Percentiles rank a stretch among this genome's conserved stretches.
These are phyloP conservation scores for Drosophila seclusa DNA, from an alignment of 2,888 invertebrate genomes.

Conservation along the genomic window DNA sequence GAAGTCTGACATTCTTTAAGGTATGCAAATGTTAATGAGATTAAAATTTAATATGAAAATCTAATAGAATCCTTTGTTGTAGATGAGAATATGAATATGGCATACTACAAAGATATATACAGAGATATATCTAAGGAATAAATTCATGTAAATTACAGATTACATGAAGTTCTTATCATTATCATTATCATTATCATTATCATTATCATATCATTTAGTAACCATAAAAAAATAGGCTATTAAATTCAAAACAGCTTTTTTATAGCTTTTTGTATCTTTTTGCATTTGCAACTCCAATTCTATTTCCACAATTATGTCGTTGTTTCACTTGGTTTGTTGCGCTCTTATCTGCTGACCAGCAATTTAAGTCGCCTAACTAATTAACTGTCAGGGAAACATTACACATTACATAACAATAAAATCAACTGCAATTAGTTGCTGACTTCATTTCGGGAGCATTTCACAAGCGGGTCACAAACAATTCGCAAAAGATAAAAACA, in stretches of 20 bases:
- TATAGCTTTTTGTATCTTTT: neutral
- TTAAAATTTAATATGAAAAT: neutral
- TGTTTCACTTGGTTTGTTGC: slow-evolving; percentile 15
- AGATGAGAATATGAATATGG: neutral
- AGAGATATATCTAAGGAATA: neutral
- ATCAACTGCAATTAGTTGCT: slow-evolving; percentile 55
- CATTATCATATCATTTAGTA: neutral
- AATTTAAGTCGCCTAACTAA: slow-evolving; percentile 30
- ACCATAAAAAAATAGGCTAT: neutral
- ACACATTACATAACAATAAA: slow-evolving; percentile 62
- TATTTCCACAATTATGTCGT: neutral
- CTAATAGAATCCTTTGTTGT: neutral
- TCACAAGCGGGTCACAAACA: slow-evolving; percentile 40
- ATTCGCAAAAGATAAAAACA: slow-evolving; percentile 45
- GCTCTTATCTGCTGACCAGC: slow-evolving; percentile 35
- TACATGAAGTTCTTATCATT: neutral
- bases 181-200: too few relatives aligned
- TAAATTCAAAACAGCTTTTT: neutral
- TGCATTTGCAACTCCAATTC: neutral
- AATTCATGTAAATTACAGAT: neutral
- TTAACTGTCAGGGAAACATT: slow-evolving; percentile 27
- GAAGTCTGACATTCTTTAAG: neutral
- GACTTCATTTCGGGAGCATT: slow-evolving; percentile 7
- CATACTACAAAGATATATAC: neutral
- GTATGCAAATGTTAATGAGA: neutral